Base-by-base conservation (phyloP, 2,888 invertebrate genomes). In the Plutella xylostella region DNA sequence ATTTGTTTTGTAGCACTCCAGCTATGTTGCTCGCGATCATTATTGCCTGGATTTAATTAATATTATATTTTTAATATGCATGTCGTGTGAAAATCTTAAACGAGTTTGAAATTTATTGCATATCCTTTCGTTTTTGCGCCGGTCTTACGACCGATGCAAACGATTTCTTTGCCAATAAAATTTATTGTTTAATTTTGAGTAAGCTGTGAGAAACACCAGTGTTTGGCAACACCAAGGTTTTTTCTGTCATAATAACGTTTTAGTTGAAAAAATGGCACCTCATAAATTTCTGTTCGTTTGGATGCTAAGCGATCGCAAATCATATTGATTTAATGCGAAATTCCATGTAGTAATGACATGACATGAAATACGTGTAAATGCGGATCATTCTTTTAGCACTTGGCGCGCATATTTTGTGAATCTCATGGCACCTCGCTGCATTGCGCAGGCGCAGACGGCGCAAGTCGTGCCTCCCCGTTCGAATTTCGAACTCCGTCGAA, bases 21-120 rank as follows among this genome's bases (percentile, higher is more conserved):
- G 55, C 51, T 51, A 55, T 61, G 63, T 65, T 61, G 60, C 58
- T 48, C 46, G 38, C 25, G 48, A 14, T 11, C 47, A 48, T 51
- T 48, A 51, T 70, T 71, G 68, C 39, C 11, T 14, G 34, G 61
- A 66, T 45, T 42, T 66, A 65, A 70, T 72, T 67, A 63, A 66
- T 64, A 66, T n/a, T n/a, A n/a, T n/a, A 64, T 68, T 68, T 70
- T 68, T 69, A n/a, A n/a, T n/a, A 65, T 68, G 70, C 70, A 68
- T 70, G 65, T 63, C 72, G 72, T 76, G 76, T 72, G 72, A 75
- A 71, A 58, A 20, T 42, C 19, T 42, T 42, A n/a, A 30, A 31
- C 31, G 30, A 42, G 19, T 42, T 21, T 30, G 33, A 33, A 42
- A 42, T 42, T 42, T 42, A 42, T 42, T 30, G 42, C 42, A 19